Conservation (phyloP, 2,888 invertebrate genomes). For the Catocala sponsa region DNA sequence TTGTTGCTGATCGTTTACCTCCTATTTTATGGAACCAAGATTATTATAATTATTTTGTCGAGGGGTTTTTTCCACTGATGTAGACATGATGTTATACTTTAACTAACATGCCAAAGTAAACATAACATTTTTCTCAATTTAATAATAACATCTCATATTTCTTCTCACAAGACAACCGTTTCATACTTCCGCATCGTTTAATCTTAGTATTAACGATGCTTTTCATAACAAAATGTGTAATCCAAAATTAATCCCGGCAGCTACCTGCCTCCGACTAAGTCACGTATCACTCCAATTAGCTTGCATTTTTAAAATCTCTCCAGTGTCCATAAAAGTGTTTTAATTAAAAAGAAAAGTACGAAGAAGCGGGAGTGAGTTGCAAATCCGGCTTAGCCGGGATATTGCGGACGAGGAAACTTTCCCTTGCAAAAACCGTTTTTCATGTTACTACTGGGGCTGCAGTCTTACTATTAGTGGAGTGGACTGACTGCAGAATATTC, state of each 20-base stretch:
- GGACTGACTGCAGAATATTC: conserved; percentile 25
- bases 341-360: conserved; percentile 80
- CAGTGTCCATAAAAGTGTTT: conserved; percentile 75
- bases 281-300: conserved; percentile 60
- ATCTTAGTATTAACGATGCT: conserved; percentile 33
- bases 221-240: conserved; percentile 44
- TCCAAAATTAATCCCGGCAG: conserved; percentile 43
- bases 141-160: too few species aligned
- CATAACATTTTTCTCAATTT: too few species aligned
- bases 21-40: too few species aligned
- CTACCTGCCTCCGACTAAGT: conserved; percentile 38
- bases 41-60: too few species aligned
- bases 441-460: conserved; percentile 61
- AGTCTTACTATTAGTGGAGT: conserved; percentile 48
- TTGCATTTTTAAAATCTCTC: conserved; percentile 66
- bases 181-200: conserved; percentile 34
- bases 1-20: too few species aligned
- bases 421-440: conserved; percentile 71
- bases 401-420: conserved; percentile 74
- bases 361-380: conserved; percentile 75
- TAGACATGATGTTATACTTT: too few species aligned
- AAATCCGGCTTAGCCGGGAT: conserved; percentile 81
- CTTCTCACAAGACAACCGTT: conserved; percentile 10
- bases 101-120: too few species aligned
- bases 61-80: too few species aligned